These are phyloP conservation scores for Takifugu bimaculatus DNA, from an alignment of 2,113 vertebrate species.

Conservation along the genomic window DNA sequence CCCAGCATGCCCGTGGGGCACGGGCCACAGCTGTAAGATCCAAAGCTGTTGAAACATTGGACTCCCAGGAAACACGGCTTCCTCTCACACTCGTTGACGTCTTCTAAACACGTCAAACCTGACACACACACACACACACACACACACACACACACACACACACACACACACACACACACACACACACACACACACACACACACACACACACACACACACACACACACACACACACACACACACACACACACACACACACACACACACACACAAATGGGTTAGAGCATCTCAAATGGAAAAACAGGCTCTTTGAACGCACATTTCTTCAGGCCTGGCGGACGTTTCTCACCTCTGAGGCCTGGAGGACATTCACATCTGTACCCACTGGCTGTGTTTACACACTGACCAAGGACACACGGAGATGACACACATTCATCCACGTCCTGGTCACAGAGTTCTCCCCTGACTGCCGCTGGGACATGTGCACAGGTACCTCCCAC, in stretches of 20 bases:
- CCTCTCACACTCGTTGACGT: conserved; percentile 76
- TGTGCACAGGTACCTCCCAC: conserved; percentile 78
- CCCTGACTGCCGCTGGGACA: conserved; percentile 73
- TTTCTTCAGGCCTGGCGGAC: background rate
- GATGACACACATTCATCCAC: conserved; percentile 57
- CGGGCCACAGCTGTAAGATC: conserved; percentile 71
- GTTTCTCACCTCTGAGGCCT: conserved; percentile 65
- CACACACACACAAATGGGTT: background rate
- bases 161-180: background rate
- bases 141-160: background rate
- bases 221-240: background rate
- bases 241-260: conserved; percentile 1
- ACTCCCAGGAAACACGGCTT: conserved; percentile 72
- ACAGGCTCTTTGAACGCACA: no score
- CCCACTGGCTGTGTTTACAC: conserved; percentile 39
- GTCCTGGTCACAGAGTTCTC: conserved; percentile 67
- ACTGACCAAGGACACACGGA: conserved; percentile 58
- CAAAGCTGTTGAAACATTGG: conserved; percentile 71
- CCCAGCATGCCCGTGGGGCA: conserved; percentile 70
- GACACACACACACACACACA: background rate
- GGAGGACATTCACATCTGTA: conserved; percentile 68
- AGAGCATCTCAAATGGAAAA: background rate
- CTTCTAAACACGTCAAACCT: conserved; percentile 74
- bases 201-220: background rate
- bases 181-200: background rate